Base-by-base conservation (phyloP, 2,113 vertebrate genomes). In the Semicossyphus pulcher region DNA sequence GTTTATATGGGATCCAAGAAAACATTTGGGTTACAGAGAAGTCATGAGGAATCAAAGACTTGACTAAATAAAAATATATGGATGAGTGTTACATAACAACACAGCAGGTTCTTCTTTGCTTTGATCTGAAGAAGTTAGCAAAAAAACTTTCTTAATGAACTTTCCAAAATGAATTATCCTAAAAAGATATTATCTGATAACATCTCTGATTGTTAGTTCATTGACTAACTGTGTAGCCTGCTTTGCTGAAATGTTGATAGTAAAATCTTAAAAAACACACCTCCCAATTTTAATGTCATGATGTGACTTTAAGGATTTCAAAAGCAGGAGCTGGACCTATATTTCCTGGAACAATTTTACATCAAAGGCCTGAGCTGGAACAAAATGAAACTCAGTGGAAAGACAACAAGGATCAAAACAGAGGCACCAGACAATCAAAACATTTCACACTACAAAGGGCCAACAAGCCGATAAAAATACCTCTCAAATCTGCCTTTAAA, bases 311-410 rank as follows among this genome's bases (percentile, higher is more conserved):
- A 77, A 6, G 26, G 48, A 32, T 52, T 65, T 44, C 53, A 45
- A 51, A 71, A 49, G 36, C 5, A 2, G 2, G 0, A 36, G 53
- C n/a, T 51, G 41, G 29, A 74, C 45, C 2, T 15, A 11, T 1
- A 10, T 57, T 83, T 85, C 66, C 65, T 54, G 52, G 78, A 83
- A 80, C 56, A 68, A 67, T 70, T 65, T 80, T 2, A 72, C 70
- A 76, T 84, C 81, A 86, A 86, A 84, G 58, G 25, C 26, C 1
- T 1, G 42, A 67, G 65, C 45, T 76, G 76, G 72, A 63, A 57
- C 34, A 32, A 59, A 64, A 76, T 44, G 34, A 65, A 62, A 68
- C 28, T n/a, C 51, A 1, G 37, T 47, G 47, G 58, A 54, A 60
- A 81, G 58, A 60, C 37, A 64, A 34, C 34, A n/a, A 10, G 44